Conservation (phyloP, 2,888 invertebrate genomes). For the Clunio marinus region DNA sequence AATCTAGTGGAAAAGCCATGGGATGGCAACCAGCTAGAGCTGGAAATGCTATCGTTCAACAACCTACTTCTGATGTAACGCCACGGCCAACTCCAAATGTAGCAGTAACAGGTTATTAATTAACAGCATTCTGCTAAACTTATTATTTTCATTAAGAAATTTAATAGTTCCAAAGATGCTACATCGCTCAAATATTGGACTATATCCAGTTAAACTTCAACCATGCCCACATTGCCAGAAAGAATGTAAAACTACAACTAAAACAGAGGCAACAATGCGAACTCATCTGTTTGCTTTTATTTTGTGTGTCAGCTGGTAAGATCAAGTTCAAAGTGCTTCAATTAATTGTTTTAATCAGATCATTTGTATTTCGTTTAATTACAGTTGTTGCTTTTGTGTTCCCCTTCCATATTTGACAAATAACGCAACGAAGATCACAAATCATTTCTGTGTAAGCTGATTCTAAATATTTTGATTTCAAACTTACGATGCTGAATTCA, state of each 20-base stretch:
- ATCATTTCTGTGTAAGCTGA: conserved; percentile 34
- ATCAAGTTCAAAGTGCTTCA: not conserved
- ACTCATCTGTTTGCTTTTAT: conserved; percentile 23
- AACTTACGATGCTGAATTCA: no score
- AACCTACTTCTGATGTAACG: not conserved
- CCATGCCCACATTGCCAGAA: conserved; percentile 27
- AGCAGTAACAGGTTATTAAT: not conserved
- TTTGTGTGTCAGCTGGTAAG: conserved; percentile 25
- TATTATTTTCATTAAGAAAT: no score
- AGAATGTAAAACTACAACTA: conserved; percentile 7
- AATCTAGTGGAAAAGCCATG: not conserved
- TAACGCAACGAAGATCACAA: conserved; percentile 21
- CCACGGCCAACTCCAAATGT: not conserved
- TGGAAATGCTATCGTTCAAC: not conserved
- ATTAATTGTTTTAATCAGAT: not conserved
- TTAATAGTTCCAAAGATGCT: no score
- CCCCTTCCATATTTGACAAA: conserved; percentile 26
- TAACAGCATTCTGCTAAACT: not conserved
- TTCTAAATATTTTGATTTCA: no score
- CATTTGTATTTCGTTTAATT: not conserved
- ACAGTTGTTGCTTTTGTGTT: conserved; percentile 26
- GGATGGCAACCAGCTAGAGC: conserved; percentile 16
- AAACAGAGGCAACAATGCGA: not conserved
- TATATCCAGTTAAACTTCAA: conserved; percentile 21
- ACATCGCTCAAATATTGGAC: conserved; percentile 25